These are phyloP conservation scores for Pituophis catenifer DNA, from an alignment of 2,113 vertebrate species.

Conservation along the genomic window DNA sequence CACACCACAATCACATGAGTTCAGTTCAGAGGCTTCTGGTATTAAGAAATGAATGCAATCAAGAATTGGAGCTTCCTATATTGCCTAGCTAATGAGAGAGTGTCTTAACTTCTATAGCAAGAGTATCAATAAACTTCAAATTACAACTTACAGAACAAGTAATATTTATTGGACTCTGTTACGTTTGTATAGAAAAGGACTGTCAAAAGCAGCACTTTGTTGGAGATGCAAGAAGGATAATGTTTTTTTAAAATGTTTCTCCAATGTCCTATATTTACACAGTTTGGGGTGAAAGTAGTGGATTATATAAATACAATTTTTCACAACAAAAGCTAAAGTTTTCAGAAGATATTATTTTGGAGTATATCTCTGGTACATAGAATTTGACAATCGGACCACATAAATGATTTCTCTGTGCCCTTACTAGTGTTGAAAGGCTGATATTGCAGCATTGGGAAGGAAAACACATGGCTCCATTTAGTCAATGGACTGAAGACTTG, in stretches of 20 bases:
- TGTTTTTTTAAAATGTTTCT: not conserved
- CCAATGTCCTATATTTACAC: not conserved
- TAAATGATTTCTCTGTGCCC: not conserved
- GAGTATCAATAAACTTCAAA: not conserved
- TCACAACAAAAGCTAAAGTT: not conserved
- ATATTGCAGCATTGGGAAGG: not conserved
- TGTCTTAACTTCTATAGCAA: not conserved
- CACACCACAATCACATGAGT: not conserved
- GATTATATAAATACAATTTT: not conserved
- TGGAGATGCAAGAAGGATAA: not conserved
- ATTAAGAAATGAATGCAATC: not conserved
- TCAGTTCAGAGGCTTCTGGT: not conserved
- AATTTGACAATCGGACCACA: not conserved
- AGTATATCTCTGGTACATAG: not conserved
- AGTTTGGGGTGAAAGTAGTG: not conserved
- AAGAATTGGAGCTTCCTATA: not conserved
- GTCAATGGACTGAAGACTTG: not conserved
- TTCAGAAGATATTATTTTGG: not conserved
- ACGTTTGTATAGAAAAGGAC: not conserved
- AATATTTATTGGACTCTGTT: not conserved
- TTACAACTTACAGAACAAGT: not conserved
- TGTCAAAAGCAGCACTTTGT: not conserved
- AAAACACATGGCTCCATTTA: not conserved
- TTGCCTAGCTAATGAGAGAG: not conserved
- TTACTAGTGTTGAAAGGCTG: not conserved